Evolutionary conservation across 2,113 vertebrate genomes (phyloP).

Genomic region (Gymnocephalus cernua): DNA sequence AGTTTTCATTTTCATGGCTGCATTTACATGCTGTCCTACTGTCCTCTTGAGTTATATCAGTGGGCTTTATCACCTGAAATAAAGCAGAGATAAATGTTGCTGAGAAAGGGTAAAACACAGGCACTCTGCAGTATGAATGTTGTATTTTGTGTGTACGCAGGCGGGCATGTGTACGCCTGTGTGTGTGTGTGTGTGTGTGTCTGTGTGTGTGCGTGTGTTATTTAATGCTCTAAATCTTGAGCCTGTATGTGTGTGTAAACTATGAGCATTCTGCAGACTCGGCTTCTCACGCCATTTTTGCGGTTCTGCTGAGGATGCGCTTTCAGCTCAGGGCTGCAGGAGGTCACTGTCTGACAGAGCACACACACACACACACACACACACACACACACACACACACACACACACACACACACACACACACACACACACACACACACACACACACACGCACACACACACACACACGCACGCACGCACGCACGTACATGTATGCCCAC

Average conservation of each 20-base stretch:
- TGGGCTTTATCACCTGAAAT: slow-evolving; percentile 76
- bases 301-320: slow-evolving; percentile 77
- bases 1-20: slow-evolving; percentile 77
- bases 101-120: slow-evolving; percentile 71
- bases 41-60: slow-evolving; percentile 68
- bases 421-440: slow-evolving; percentile 3
- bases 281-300: slow-evolving; percentile 55
- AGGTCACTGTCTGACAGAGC: slow-evolving; percentile 76
- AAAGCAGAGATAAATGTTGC: slow-evolving; percentile 78
- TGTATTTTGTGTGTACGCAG: neutral
- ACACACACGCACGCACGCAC: neutral
- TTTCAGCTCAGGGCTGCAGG: slow-evolving; percentile 69
- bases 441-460: slow-evolving; percentile 3
- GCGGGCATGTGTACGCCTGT: neutral
- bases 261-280: slow-evolving; percentile 76
- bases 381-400: neutral
- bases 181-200: slow-evolving; percentile 13
- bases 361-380: slow-evolving; percentile 24
- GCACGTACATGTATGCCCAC: neutral
- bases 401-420: neutral
- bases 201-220: slow-evolving; percentile 59
- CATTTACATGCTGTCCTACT: slow-evolving; percentile 76
- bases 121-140: slow-evolving; percentile 10
- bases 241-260: slow-evolving; percentile 52
- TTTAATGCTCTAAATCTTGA: slow-evolving; percentile 63